Percentiles rank a stretch among this genome's conserved stretches.
phyloP scores from a whole-genome alignment of 2,888 invertebrate genomes.

The Polyploca ridens region DNA sequence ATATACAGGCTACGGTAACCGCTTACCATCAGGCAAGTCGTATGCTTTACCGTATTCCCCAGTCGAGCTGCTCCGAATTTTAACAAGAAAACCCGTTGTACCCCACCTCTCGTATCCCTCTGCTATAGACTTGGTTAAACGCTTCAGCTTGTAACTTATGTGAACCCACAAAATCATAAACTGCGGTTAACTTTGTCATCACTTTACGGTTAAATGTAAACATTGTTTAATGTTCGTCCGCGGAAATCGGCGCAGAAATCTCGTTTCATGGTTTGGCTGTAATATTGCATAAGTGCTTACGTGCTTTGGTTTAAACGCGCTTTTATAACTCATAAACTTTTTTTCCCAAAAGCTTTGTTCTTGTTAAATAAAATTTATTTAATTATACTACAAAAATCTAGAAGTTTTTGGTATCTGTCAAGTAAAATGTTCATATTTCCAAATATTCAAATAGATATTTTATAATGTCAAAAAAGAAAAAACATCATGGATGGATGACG shows the following conservation, averaged over 20 bases:
- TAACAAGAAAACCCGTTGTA: no score
- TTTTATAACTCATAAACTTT: slow-evolving; percentile 25
- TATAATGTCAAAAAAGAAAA: no score
- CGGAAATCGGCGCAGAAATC: slow-evolving; percentile 28
- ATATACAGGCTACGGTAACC: no score
- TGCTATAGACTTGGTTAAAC: no score
- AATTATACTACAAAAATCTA: background rate
- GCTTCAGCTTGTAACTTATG: slow-evolving; percentile 22
- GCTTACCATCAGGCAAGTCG: no score
- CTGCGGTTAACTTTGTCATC: slow-evolving; percentile 46
- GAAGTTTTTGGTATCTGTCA: no score
- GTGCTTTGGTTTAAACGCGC: slow-evolving; percentile 10
- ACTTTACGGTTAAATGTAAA: slow-evolving; percentile 49
- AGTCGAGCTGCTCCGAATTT: no score
- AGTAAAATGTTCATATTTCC: no score
- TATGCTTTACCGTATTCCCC: no score
- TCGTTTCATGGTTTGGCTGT: slow-evolving; percentile 23
- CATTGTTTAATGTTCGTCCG: slow-evolving; percentile 38
- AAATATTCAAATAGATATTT: no score
- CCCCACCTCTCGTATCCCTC: no score
- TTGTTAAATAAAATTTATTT: background rate
- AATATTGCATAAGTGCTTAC: slow-evolving; percentile 22
- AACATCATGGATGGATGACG: no score
- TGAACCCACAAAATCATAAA: slow-evolving; percentile 20
- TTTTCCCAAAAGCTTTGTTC: slow-evolving; percentile 14